Percentiles rank a stretch among this genome's conserved stretches.
Evolutionary conservation across 2,113 vertebrate genomes (phyloP).

Genomic region (Phaethornis superciliosus): DNA sequence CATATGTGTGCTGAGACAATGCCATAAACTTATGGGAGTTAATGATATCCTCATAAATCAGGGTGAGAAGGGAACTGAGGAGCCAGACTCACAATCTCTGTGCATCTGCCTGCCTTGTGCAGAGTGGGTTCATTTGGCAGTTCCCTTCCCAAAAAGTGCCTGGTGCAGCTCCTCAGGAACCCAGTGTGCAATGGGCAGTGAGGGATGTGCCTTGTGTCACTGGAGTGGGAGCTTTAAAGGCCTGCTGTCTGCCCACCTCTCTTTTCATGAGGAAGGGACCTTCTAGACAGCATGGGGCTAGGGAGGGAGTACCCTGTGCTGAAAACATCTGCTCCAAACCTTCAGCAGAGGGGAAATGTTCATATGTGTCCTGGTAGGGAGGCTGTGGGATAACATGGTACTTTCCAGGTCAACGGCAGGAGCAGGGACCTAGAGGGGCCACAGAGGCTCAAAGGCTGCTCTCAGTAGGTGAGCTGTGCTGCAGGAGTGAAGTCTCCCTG

Average conservation of each 20-base stretch:
- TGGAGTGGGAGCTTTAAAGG: neutral
- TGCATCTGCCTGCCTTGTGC: neutral
- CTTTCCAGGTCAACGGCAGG: neutral
- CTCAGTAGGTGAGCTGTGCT: neutral
- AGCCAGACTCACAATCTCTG: neutral
- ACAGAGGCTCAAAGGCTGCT: neutral
- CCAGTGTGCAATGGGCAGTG: accelerated
- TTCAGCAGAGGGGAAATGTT: accelerated
- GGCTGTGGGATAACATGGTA: neutral
- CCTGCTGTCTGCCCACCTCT: neutral
- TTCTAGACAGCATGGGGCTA: too few relatives aligned
- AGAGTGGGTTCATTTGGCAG: neutral
- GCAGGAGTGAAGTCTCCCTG: neutral
- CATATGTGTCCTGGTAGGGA: neutral
- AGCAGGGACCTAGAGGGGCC: neutral
- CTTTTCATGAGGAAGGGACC: neutral
- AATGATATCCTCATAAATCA: neutral
- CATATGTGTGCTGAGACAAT: accelerated
- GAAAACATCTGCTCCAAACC: neutral
- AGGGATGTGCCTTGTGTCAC: accelerated
- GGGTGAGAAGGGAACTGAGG: neutral
- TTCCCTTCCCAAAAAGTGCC: accelerated
- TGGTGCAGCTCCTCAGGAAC: neutral
- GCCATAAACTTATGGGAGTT: neutral
- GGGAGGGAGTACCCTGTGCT: neutral